Percentiles rank a stretch among this genome's conserved stretches.
Evolutionary conservation across 2,797 vertebrate species (phyloP).

Genomic region (Erethizon dorsatum): DNA sequence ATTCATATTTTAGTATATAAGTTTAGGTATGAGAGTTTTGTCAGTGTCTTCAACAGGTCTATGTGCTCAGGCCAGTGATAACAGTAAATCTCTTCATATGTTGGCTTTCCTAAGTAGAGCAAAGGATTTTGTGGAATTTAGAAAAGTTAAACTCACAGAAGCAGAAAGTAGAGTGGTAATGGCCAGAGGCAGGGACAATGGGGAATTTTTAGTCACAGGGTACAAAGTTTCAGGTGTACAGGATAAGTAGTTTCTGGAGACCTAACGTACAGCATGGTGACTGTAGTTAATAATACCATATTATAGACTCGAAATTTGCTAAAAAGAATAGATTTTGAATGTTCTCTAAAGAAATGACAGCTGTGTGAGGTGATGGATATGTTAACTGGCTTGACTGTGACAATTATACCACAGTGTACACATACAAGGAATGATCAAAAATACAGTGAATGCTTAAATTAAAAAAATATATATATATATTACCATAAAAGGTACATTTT

Average conservation of each 20-base stretch:
- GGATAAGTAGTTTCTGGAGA: background rate
- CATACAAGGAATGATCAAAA: background rate
- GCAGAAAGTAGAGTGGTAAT: background rate
- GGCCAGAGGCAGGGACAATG: background rate
- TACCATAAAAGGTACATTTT: background rate
- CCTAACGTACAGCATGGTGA: no score
- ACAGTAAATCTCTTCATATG: background rate
- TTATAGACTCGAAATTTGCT: background rate
- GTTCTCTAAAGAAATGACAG: background rate
- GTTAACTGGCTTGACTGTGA: no score
- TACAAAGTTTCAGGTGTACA: background rate
- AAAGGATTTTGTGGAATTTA: background rate
- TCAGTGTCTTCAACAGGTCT: background rate
- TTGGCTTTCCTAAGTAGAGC: background rate
- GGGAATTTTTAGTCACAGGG: background rate
- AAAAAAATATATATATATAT: background rate
- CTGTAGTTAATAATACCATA: background rate
- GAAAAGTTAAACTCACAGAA: background rate
- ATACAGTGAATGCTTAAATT: background rate
- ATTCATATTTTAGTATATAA: background rate
- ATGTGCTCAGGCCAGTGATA: background rate
- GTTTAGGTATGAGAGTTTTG: background rate
- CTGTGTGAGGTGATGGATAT: no score
- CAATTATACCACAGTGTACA: no score
- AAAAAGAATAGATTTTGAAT: background rate